Conservation (phyloP, 2,797 vertebrate species). For the Gallirallus australis region DNA sequence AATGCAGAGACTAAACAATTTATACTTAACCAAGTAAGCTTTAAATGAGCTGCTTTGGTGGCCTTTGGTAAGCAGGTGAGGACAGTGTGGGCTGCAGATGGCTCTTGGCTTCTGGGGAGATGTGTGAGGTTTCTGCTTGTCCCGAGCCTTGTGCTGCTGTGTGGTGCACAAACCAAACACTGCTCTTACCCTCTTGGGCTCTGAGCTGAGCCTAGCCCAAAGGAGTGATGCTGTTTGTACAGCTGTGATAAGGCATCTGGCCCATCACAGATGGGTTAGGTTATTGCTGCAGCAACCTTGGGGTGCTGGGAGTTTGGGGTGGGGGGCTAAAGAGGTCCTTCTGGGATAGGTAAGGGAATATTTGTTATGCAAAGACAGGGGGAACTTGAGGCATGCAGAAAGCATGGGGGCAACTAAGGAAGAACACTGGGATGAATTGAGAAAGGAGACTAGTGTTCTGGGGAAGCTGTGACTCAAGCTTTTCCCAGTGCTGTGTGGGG, state of each 20-base stretch:
- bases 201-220: not conserved
- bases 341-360: no score
- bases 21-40: not conserved
- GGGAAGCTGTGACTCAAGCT: not conserved
- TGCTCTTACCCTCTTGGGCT: not conserved
- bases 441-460: not conserved
- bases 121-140: not conserved
- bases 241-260: not conserved
- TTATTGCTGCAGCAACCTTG: not conserved
- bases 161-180: not conserved
- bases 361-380: not conserved
- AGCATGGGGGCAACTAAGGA: not conserved
- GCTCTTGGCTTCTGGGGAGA: not conserved
- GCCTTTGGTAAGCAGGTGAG: not conserved
- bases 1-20: not conserved
- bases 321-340: not conserved
- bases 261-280: not conserved
- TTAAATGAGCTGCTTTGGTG: not conserved
- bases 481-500: not conserved
- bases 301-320: not conserved
- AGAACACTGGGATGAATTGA: not conserved
- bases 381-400: accelerated
- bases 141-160: not conserved
- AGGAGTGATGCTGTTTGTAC: not conserved
- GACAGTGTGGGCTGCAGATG: not conserved